A percentile compares a stretch with the other conserved stretches of the same genome.
Evolutionary conservation across 1,140 invertebrate species (phyloP).

Genomic region (Diprion similis): DNA sequence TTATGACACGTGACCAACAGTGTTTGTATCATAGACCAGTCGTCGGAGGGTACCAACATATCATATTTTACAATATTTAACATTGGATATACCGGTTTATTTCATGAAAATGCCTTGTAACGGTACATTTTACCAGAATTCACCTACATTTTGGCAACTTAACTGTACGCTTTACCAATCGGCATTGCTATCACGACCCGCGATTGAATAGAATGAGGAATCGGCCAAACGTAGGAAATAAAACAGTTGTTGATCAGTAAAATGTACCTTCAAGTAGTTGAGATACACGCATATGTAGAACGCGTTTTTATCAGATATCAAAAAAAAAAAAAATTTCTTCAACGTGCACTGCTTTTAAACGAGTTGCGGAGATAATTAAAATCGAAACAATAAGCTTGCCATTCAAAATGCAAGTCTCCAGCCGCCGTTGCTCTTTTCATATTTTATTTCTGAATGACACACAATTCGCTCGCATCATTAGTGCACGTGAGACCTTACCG

Average conservation of each 20-base stretch:
- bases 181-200: too few species aligned
- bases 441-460: neutral
- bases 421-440: slow-evolving; percentile 30
- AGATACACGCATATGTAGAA: too few species aligned
- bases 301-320: neutral
- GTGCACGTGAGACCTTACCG: neutral
- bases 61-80: neutral
- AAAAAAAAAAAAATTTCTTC: slow-evolving; percentile 11
- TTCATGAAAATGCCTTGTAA: neutral
- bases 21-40: neutral
- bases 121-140: neutral
- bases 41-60: neutral
- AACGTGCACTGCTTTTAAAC: neutral
- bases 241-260: too few species aligned
- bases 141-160: too few species aligned
- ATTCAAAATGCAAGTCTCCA: slow-evolving; percentile 34
- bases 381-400: slow-evolving; percentile 38
- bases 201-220: too few species aligned
- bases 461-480: neutral
- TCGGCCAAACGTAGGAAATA: too few species aligned
- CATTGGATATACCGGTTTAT: neutral
- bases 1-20: neutral
- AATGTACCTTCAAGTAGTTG: too few species aligned
- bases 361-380: slow-evolving; percentile 25
- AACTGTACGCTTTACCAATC: too few species aligned